phyloP scores from a whole-genome alignment of 2,888 invertebrate species.

The Rhagophthalmus giganteus region DNA sequence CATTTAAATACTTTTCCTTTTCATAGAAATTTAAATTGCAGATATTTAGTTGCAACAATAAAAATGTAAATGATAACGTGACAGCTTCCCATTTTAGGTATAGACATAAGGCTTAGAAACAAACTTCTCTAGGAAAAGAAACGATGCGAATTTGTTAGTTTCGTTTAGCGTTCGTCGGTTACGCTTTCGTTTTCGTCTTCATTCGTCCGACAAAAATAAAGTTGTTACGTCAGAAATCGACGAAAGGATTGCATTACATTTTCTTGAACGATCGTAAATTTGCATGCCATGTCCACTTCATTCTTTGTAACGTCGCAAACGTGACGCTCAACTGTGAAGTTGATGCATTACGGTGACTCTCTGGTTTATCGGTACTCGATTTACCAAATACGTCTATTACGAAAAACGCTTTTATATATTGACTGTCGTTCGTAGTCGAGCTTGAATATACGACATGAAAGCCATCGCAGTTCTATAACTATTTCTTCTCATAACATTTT shows the following conservation, averaged over 20 bases:
- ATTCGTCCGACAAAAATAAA: conserved; percentile 8
- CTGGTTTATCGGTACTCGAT: conserved; percentile 15
- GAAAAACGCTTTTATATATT: neutral
- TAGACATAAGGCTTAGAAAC: conserved; percentile 3
- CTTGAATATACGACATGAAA: no score
- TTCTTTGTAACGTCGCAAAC: conserved; percentile 8
- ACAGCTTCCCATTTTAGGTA: neutral
- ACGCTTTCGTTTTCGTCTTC: conserved; percentile 2
- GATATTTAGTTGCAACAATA: conserved; percentile 6
- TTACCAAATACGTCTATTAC: conserved; percentile 10
- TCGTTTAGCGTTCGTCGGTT: conserved; percentile 1
- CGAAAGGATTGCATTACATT: conserved; percentile 5
- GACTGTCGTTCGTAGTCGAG: neutral
- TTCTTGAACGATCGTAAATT: conserved; percentile 10
- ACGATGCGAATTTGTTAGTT: neutral
- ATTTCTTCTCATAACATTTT: no score
- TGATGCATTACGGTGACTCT: conserved; percentile 15
- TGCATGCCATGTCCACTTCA: conserved; percentile 15
- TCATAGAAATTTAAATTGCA: conserved; percentile 1
- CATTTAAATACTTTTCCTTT: conserved; percentile 3
- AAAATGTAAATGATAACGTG: conserved; percentile 10
- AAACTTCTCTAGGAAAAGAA: neutral
- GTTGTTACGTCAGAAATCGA: conserved; percentile 3
- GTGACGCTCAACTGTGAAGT: conserved; percentile 17
- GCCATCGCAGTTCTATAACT: no score